phyloP scores from a whole-genome alignment of 2,113 vertebrate species.

The Ibidorhyncha struthersii region DNA sequence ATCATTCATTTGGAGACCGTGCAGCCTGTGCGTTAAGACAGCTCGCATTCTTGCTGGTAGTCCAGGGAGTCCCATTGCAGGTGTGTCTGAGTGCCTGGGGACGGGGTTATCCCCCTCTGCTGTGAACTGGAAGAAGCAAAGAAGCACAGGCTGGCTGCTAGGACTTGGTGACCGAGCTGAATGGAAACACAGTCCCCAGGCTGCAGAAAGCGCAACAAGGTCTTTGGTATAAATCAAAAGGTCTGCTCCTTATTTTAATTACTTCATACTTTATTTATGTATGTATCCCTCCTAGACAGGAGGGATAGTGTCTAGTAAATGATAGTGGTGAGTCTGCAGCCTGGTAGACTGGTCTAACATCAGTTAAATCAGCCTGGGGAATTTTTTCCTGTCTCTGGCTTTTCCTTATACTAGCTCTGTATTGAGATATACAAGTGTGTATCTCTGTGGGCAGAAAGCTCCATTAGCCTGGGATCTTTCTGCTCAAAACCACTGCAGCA shows the following conservation, averaged over 20 bases:
- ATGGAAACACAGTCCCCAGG: background rate
- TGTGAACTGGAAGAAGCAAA: background rate
- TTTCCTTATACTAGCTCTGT: background rate
- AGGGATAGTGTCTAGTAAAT: background rate
- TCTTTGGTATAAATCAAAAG: background rate
- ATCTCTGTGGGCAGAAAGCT: background rate
- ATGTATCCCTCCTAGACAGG: background rate
- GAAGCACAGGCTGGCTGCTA: background rate
- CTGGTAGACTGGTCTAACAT: background rate
- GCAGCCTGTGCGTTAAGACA: accelerated
- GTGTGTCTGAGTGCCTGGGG: background rate
- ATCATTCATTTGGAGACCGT: background rate
- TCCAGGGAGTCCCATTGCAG: background rate
- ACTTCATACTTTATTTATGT: background rate
- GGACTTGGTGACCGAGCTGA: background rate
- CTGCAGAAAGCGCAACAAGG: background rate
- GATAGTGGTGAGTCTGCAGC: background rate
- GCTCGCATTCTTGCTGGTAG: background rate
- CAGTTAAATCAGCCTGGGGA: background rate
- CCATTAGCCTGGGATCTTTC: background rate
- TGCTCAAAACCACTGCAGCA: background rate
- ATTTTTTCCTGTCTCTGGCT: background rate
- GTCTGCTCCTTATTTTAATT: background rate
- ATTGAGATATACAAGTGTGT: background rate
- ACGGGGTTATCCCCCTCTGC: background rate